Conservation (phyloP, 2,888 invertebrate genomes). For the Drosophila neotestacea region DNA sequence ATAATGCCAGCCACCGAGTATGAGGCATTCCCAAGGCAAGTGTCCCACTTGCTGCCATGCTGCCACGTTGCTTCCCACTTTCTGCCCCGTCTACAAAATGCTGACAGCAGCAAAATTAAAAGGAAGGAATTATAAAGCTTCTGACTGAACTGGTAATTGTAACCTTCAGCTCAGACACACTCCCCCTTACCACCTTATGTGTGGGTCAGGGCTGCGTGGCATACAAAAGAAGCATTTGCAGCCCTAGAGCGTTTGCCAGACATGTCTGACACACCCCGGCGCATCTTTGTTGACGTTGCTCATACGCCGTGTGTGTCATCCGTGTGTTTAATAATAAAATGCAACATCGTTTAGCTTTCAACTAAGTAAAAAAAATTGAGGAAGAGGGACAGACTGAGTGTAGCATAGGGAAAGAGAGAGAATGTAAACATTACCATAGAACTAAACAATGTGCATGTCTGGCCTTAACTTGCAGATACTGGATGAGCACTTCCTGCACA, state of each 20-base stretch:
- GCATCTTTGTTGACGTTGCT: conserved; percentile 40
- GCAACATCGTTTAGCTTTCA: conserved; percentile 38
- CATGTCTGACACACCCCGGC: conserved; percentile 64
- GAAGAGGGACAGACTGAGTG: too few species aligned
- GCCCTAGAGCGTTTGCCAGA: conserved; percentile 62
- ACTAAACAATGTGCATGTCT: conserved; percentile 29
- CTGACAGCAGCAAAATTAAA: conserved; percentile 67
- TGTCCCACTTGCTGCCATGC: conserved; percentile 13
- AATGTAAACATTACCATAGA: conserved; percentile 2
- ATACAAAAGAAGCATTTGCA: conserved; percentile 56
- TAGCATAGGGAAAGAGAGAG: neutral
- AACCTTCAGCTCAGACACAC: conserved; percentile 54
- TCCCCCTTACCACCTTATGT: neutral
- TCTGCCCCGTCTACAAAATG: conserved; percentile 41
- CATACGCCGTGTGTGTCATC: conserved; percentile 52
- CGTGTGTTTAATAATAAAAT: conserved; percentile 46
- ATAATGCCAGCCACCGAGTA: conserved; percentile 5
- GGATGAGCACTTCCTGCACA: conserved; percentile 86
- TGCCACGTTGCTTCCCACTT: conserved; percentile 1
- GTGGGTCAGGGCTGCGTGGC: conserved; percentile 25
- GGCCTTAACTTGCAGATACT: conserved; percentile 85
- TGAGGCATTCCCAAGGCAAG: neutral
- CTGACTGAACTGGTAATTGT: conserved; percentile 60
- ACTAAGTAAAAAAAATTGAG: conserved; percentile 4
- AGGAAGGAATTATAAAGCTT: conserved; percentile 63